Evolutionary conservation across 2,797 vertebrate genomes (phyloP).

Genomic region (Acestrorhynchus altus): DNA sequence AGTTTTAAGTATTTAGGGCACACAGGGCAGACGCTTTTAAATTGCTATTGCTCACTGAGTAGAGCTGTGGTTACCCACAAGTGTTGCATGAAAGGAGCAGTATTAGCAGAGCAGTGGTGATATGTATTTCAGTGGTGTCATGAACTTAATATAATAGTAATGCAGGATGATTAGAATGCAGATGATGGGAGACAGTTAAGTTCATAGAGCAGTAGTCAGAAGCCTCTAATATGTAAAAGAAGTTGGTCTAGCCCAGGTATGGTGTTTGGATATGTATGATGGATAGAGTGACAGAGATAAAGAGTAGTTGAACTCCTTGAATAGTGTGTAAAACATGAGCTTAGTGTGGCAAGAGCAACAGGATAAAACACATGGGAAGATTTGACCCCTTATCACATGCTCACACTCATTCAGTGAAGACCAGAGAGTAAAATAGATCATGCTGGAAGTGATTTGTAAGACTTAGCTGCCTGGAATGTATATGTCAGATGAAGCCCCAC

Average conservation of each 20-base stretch:
- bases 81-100: slow-evolving; percentile 56
- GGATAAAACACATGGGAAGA: slow-evolving; percentile 14
- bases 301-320: slow-evolving; percentile 21
- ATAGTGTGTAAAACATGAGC: not conserved
- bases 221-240: not conserved
- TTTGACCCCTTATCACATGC: slow-evolving; percentile 13
- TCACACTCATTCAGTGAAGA: not conserved
- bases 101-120: slow-evolving; percentile 73
- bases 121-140: slow-evolving; percentile 70
- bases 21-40: not conserved
- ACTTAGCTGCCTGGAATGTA: not conserved
- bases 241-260: not conserved
- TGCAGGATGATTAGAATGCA: slow-evolving; percentile 14
- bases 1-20: not conserved
- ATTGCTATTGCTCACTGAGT: not conserved
- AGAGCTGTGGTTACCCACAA: not conserved
- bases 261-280: slow-evolving; percentile 61
- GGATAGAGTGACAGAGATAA: slow-evolving; percentile 32
- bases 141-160: slow-evolving; percentile 68
- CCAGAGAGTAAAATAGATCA: too few species aligned
- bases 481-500: not conserved
- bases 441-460: not conserved
- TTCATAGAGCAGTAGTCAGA: slow-evolving; percentile 7
- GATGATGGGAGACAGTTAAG: not conserved
- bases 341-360: slow-evolving; percentile 18